A percentile compares a stretch with the other conserved stretches of the same genome.
Evolutionary conservation across 2,888 invertebrate genomes (phyloP).

Genomic region (Rotaria macrura): DNA sequence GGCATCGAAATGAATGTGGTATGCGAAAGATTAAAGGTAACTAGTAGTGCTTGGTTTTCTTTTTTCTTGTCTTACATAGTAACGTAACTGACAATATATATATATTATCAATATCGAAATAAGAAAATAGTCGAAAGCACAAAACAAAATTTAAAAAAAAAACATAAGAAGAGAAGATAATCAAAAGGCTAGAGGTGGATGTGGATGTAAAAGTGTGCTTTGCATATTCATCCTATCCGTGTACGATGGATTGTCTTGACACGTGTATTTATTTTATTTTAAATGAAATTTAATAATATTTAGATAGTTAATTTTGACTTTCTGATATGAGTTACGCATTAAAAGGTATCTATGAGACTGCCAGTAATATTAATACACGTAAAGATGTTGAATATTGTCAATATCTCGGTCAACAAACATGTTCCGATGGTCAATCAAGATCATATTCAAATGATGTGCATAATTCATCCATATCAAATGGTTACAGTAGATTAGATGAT

Average conservation of each 20-base stretch:
- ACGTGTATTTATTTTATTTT: no score
- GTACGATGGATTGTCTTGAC: neutral
- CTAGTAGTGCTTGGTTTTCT: neutral
- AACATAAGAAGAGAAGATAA: neutral
- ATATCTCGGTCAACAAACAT: neutral
- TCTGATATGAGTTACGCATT: neutral
- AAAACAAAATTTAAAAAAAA: no score
- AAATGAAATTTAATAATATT: neutral
- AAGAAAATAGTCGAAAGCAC: neutral
- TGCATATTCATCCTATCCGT: neutral
- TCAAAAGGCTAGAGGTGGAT: neutral
- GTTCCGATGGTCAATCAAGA: neutral
- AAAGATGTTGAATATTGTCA: neutral
- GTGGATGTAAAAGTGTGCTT: neutral
- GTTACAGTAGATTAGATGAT: neutral
- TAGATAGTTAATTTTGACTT: neutral
- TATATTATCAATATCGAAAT: neutral
- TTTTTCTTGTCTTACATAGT: neutral
- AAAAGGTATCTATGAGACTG: neutral
- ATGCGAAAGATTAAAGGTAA: slow-evolving; percentile 2
- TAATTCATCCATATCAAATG: neutral
- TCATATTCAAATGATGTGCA: neutral
- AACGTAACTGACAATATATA: neutral
- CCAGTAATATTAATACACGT: neutral
- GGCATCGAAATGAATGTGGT: neutral